Percentiles rank a stretch among this genome's conserved stretches.
Conservation (phyloP, 2,797 vertebrate genomes). For the Adelosebastes latens region DNA sequence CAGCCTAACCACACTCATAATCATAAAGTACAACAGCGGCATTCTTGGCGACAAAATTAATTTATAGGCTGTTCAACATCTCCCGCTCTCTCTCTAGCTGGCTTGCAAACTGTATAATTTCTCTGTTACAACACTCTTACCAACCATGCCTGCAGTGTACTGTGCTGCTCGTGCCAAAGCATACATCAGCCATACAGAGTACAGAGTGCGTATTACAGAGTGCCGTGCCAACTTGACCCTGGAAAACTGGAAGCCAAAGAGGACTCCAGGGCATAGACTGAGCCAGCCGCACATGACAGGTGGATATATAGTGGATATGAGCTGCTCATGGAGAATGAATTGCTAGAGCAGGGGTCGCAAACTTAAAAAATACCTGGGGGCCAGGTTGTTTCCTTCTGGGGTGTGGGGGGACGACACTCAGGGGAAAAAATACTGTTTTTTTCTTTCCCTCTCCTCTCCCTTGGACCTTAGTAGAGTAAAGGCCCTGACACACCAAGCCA, state of each 20-base stretch:
- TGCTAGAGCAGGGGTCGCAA: slow-evolving; percentile 8
- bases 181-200: slow-evolving; percentile 42
- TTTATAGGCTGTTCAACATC: slow-evolving; percentile 20
- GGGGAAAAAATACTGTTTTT: background rate
- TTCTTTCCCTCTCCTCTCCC: background rate
- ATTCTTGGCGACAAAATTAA: slow-evolving; percentile 29
- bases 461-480: no score
- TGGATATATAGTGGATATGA: slow-evolving; percentile 53
- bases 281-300: slow-evolving; percentile 50
- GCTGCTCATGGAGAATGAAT: slow-evolving; percentile 17
- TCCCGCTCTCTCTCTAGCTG: slow-evolving; percentile 4
- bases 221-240: slow-evolving; percentile 52
- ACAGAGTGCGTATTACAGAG: slow-evolving; percentile 14
- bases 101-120: slow-evolving; percentile 31
- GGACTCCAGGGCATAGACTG: slow-evolving; percentile 30
- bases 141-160: slow-evolving; percentile 15
- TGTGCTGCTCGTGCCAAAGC: slow-evolving; percentile 33
- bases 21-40: slow-evolving; percentile 16
- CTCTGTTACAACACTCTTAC: slow-evolving; percentile 24
- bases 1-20: slow-evolving; percentile 20
- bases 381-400: background rate
- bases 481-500: no score
- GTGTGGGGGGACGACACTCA: background rate
- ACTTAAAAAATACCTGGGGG: slow-evolving; percentile 26
- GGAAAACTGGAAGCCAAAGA: slow-evolving; percentile 36